Conservation (phyloP, 2,113 vertebrate species). For the Pseudonaja textilis region DNA sequence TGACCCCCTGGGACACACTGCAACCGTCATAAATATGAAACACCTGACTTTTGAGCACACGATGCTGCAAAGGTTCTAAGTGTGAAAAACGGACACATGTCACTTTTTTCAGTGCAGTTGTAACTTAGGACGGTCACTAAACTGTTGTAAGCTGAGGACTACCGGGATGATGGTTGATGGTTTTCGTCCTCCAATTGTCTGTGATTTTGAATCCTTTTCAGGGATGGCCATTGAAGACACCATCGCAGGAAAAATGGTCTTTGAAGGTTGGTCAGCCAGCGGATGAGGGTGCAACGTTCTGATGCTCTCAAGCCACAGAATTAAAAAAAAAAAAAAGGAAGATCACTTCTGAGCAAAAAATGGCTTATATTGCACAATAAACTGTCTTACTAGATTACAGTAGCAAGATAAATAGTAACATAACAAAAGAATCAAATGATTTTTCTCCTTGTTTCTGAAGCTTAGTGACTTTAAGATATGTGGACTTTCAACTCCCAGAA, state of each 20-base stretch:
- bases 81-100: too few relatives aligned
- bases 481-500: too few relatives aligned
- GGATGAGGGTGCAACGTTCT: slow-evolving; percentile 48
- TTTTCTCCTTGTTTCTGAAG: neutral
- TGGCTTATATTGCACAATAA: neutral
- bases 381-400: neutral
- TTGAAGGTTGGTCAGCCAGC: slow-evolving; percentile 81
- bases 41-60: too few relatives aligned
- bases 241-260: slow-evolving; percentile 87
- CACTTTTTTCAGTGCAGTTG: too few relatives aligned
- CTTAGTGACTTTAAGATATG: too few relatives aligned
- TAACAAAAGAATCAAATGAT: neutral
- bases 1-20: too few relatives aligned
- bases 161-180: neutral
- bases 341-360: neutral
- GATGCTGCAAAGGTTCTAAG: too few relatives aligned
- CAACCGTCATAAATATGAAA: too few relatives aligned
- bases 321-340: neutral
- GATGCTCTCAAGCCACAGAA: neutral
- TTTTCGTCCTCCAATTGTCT: neutral
- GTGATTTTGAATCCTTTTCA: slow-evolving; percentile 61
- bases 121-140: too few relatives aligned
- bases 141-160: too few relatives aligned
- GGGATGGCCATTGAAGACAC: slow-evolving; percentile 93
- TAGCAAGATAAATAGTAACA: neutral